Base-by-base conservation (phyloP, 23 tunicate species). In the Trididemnum clinides region DNA sequence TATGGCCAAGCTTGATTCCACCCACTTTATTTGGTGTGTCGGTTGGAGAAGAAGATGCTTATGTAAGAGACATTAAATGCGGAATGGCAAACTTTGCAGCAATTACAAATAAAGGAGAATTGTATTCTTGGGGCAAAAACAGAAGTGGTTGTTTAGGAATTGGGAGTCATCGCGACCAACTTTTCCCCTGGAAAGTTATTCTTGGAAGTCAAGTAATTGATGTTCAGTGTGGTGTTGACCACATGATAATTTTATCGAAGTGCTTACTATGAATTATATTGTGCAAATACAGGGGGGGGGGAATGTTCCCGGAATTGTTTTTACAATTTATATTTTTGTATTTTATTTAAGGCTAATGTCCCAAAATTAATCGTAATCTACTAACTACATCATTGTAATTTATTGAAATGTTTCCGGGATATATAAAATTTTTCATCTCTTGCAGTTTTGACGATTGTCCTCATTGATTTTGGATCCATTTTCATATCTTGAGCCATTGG, bases 81-180 rank as follows among this genome's bases (percentile, higher is more conserved):
- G 98, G 98, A 5, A 33, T 94, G 29, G 72, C 86, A 6, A 84
- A 81, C 54, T 82, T 88, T 82, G 91, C 88, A 21, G 98, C 98
- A 20, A 64, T 94, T 12, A 94, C 87, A 1, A 94, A 89, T 75
- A 71, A 33, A 0, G 89, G 88, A 4, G 98, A 89, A 81, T 77
- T 94, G 77, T 94, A 75, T 34, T 70, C 92, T 1, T 94, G 98
- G 98, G 98, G 98, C 10, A 94, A 85, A 76, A 94, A 94, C 54
- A 72, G 50, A 28, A 35, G 30, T 65, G 98, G 98, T 28, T 84
- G 93, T 65, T 76, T 94, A 50, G 98, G 98, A 30, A 85, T 85
- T 0, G 85, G 85, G 21, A 15, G 38, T 19, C 0, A 51, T 28
- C 50, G 80, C 15, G 90, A 94, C 66, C 98, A 85, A 28, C 89